Evolutionary conservation across 2,113 vertebrate genomes (phyloP), one percentile per base, ranked within the genome.

Genomic region (Takifugu flavidus): DNA sequence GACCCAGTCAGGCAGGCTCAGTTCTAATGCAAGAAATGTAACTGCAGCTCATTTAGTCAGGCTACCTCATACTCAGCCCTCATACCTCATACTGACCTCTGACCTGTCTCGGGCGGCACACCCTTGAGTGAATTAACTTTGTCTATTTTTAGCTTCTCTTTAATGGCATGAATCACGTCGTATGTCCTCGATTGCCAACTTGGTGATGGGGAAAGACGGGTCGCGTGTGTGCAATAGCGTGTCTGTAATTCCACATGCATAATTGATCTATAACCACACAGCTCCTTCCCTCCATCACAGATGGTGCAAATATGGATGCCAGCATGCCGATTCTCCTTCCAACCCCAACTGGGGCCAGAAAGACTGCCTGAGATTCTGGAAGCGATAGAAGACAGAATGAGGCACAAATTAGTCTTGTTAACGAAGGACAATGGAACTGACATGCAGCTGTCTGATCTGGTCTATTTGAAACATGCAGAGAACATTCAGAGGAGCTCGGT

Each of bases 391-490:
- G 70, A 82, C 75, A 79, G 87, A 87, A 81, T 70, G 81, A 74
- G 75, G 79, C 86, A 83, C 81, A 83, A 85, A 89, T 88, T 86
- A 87, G 70, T 82, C 80, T 83, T 85, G 80, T 87, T 87, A 85
- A 82, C 77, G 69, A 86, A 86, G 80, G 89, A 88, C 84, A 87
- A 86, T 79, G 82, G 86, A 72, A 72, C 59, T 82, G 84, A 88
- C 84, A 82, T 72, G 78, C 85, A 86, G 79, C 78, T 86, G 85
- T 85, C 86, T 83, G 67, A 84, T 86, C 80, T 82, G 72, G 72
- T 85, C 74, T 88, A 69, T 81, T 65, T 86, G 82, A 86, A 78
- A 78, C 78, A 74, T 60, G 67, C 59, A 59, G 73, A 67, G 83
- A 79, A 78, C 72, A 78, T 80, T 73, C 64, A 68, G 79, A 75